Percentiles rank a stretch among this genome's conserved stretches.
Conservation (phyloP, 2,113 vertebrate genomes). For the Hystrix cristata region DNA sequence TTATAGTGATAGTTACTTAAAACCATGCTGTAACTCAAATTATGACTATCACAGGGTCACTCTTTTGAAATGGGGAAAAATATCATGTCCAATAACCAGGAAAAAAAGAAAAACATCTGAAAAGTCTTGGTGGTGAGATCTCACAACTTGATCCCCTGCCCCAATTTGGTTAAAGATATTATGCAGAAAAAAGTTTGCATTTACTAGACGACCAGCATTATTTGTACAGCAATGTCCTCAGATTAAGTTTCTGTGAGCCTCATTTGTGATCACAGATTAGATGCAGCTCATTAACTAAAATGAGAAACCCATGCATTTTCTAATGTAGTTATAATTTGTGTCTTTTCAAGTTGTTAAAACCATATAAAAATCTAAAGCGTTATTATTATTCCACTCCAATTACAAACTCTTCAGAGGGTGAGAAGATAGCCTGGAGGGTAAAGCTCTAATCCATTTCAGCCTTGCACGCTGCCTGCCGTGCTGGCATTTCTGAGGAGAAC, state of each 20-base stretch:
- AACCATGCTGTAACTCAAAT: neutral
- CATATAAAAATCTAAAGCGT: conserved; percentile 50
- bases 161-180: conserved; percentile 14
- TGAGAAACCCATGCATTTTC: conserved; percentile 37
- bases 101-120: neutral
- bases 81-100: neutral
- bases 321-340: conserved; percentile 56
- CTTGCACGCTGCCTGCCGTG: conserved; percentile 17
- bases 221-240: neutral
- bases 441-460: conserved; percentile 58
- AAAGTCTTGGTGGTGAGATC: neutral
- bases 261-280: conserved; percentile 57
- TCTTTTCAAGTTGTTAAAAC: conserved; percentile 70
- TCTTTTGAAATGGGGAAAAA: conserved; percentile 47
- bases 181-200: neutral
- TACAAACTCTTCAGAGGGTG: conserved; percentile 70
- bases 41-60: neutral
- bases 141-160: neutral
- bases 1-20: conserved; percentile 11
- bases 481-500: conserved; percentile 52
- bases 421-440: conserved; percentile 66
- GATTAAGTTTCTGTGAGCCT: conserved; percentile 13
- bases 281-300: conserved; percentile 58
- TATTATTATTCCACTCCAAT: conserved; percentile 65
- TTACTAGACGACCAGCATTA: neutral